Base-by-base conservation (phyloP, 64 coral and sea anemone genomes). In the Dendronephthya gigantea region DNA sequence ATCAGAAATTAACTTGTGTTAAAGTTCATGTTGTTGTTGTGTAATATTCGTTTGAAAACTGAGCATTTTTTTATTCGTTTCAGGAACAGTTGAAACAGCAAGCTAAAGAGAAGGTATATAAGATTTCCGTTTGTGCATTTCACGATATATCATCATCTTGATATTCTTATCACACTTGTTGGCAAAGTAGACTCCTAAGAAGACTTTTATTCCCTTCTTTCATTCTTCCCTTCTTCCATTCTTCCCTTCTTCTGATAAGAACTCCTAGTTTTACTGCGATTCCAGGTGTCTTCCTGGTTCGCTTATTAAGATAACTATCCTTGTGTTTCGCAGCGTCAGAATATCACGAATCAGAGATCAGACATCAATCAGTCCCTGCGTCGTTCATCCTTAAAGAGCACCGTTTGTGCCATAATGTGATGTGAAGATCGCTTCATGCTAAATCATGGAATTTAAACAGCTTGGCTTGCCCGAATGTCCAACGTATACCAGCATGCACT, bases 61-160 rank as follows among this genome's bases (percentile, higher is more conserved):
- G n/a, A n/a, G n/a, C n/a, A n/a, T n/a, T 79, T 39, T 79, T 33
- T 79, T 0, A 14, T 35, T 35, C 32, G 32, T 36, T 79, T 79
- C 29, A 79, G 72, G 72, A 79, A 39, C 72, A 79, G 36, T 79
- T 79, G 17, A 34, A 39, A 19, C 72, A 79, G 36, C 72, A 79
- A 79, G 72, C 72, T 3, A 79, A 79, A 38, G 72, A 79, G 37
- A 79, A 79, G 22, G 72, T 79, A 79, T n/a, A n/a, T n/a, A n/a
- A n/a, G 6, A 23, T 62, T 62, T 22, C 19, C 19, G 7, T n/a
- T n/a, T n/a, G n/a, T n/a, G n/a, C n/a, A n/a, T n/a, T n/a, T n/a
- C n/a, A n/a, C n/a, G n/a, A n/a, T n/a, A n/a, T n/a, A n/a, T n/a
- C n/a, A n/a, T n/a, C n/a, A n/a, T n/a, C n/a, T n/a, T n/a, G n/a